Evolutionary conservation across 2,888 invertebrate species (phyloP).

Genomic region (Drosophila buzzatii): DNA sequence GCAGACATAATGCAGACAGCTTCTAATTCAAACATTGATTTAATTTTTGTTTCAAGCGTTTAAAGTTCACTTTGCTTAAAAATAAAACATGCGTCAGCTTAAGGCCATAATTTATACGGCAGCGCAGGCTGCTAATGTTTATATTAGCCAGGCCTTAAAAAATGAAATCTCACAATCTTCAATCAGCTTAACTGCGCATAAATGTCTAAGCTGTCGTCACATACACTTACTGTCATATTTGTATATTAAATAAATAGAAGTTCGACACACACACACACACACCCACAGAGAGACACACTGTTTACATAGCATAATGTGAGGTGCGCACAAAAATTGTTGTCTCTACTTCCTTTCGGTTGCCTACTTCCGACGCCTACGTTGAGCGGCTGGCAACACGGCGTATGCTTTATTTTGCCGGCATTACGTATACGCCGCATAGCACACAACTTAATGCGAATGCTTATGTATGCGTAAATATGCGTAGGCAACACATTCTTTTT

Average conservation of each 20-base stretch:
- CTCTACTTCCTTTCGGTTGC: slow-evolving; percentile 52
- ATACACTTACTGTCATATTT: slow-evolving; percentile 69
- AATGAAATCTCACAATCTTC: slow-evolving; percentile 71
- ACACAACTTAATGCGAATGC: slow-evolving; percentile 24
- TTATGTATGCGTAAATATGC: slow-evolving; percentile 60
- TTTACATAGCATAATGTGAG: slow-evolving; percentile 57
- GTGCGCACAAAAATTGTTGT: slow-evolving; percentile 34
- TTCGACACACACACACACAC: slow-evolving; percentile 19
- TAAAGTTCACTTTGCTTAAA: slow-evolving; percentile 6
- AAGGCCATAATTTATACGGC: slow-evolving; percentile 9
- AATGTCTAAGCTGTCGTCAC: slow-evolving; percentile 79
- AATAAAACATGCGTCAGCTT: slow-evolving; percentile 3
- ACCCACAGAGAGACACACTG: slow-evolving; percentile 15
- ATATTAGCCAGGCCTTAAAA: slow-evolving; percentile 33
- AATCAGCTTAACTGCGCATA: slow-evolving; percentile 78
- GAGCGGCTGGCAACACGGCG: slow-evolving; percentile 44
- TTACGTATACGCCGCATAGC: slow-evolving; percentile 70
- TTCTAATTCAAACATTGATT: background rate
- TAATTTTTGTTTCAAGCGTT: slow-evolving; percentile 4
- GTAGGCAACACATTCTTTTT: slow-evolving; percentile 53
- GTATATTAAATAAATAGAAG: slow-evolving; percentile 69
- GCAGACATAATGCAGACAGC: slow-evolving; percentile 7
- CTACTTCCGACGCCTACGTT: slow-evolving; percentile 58
- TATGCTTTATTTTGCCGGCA: slow-evolving; percentile 66
- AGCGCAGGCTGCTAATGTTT: slow-evolving; percentile 41